Conservation (phyloP, 1,140 invertebrate genomes). For the Diachasmimorpha longicaudata region DNA sequence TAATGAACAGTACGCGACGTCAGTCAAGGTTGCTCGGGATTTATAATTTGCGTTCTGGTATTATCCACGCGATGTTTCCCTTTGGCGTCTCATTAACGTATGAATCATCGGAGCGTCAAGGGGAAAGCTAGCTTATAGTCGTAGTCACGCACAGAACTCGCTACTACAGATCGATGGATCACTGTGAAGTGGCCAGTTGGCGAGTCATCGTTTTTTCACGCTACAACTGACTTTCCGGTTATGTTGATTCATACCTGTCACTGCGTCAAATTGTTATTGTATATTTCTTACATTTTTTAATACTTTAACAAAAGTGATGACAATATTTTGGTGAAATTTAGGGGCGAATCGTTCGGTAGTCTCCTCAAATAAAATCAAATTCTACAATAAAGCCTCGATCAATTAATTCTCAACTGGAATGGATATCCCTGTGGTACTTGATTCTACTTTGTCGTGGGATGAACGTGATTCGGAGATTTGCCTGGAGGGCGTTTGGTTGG, state of each 20-base stretch:
- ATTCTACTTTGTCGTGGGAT: neutral
- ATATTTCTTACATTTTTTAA: neutral
- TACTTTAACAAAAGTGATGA: no score
- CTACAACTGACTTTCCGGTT: neutral
- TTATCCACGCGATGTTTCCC: slow-evolving; percentile 13
- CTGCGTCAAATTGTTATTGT: neutral
- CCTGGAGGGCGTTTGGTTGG: neutral
- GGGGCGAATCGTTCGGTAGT: neutral
- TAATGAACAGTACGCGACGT: neutral
- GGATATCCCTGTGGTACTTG: neutral
- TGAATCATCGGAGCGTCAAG: slow-evolving; percentile 18
- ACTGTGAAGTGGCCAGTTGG: slow-evolving; percentile 18
- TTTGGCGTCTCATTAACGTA: slow-evolving; percentile 23
- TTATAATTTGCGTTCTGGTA: slow-evolving; percentile 10
- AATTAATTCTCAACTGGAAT: neutral
- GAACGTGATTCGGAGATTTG: neutral
- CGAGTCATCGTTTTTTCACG: slow-evolving; percentile 22
- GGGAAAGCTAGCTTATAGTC: neutral
- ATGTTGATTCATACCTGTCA: slow-evolving; percentile 16
- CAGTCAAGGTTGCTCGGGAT: slow-evolving; percentile 11
- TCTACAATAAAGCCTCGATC: neutral
- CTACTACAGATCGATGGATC: slow-evolving; percentile 15
- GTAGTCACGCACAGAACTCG: slow-evolving; percentile 12
- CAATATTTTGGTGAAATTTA: no score
- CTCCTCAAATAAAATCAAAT: neutral